Conservation (phyloP, 2,113 vertebrate genomes). For the Dicaeum eximium region DNA sequence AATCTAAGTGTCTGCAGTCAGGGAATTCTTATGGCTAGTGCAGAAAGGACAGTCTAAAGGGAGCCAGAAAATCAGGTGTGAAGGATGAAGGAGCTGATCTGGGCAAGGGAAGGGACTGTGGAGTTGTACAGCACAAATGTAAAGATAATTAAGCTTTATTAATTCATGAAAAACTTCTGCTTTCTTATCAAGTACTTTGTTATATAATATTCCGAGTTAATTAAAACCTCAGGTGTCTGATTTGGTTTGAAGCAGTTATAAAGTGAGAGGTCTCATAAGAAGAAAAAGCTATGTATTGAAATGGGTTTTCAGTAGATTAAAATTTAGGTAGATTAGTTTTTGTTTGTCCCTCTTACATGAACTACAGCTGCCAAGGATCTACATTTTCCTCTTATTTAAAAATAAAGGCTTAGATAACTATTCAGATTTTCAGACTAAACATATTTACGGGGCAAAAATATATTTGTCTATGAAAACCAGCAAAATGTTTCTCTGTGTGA, state of each 20-base stretch:
- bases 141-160: background rate
- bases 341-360: background rate
- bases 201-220: background rate
- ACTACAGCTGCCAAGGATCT: background rate
- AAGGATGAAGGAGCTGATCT: background rate
- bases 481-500: background rate
- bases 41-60: background rate
- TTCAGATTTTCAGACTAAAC: background rate
- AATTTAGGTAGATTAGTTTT: background rate
- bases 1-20: accelerated
- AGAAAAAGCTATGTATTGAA: background rate
- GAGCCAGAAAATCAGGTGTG: accelerated
- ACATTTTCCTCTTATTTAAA: background rate
- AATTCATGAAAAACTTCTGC: background rate
- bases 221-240: background rate
- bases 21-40: background rate
- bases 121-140: background rate
- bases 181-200: background rate
- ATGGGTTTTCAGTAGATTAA: background rate
- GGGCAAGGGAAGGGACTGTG: background rate
- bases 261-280: background rate
- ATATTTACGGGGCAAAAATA: background rate
- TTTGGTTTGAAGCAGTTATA: background rate
- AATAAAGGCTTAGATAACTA: background rate
- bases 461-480: background rate